phyloP scores from a whole-genome alignment of 2,888 invertebrate genomes.

The Agrochola lychnidis region DNA sequence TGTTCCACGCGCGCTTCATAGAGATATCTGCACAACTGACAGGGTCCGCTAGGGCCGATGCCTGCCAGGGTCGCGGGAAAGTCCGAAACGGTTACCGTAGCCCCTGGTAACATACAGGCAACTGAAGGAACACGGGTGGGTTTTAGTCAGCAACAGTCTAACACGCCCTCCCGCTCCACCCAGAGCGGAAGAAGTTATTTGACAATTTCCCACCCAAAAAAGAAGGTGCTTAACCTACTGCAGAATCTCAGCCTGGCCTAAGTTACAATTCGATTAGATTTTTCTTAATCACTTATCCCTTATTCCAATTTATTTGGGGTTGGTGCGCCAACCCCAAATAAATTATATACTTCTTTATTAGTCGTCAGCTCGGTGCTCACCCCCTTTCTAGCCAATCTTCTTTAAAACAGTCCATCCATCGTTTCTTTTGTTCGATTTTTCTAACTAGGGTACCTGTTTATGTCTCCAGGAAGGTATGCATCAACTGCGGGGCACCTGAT shows the following conservation, averaged over 20 bases:
- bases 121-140: too few relatives aligned
- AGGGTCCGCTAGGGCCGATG: too few relatives aligned
- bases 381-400: not conserved
- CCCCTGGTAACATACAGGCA: too few relatives aligned
- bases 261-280: not conserved
- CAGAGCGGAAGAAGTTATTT: too few relatives aligned
- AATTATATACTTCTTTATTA: not conserved
- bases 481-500: constrained; percentile 79
- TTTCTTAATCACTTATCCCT: not conserved
- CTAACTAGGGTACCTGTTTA: not conserved
- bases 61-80: too few relatives aligned
- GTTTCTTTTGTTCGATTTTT: not conserved
- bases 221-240: not conserved
- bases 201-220: too few relatives aligned
- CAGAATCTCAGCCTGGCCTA: not conserved
- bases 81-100: too few relatives aligned
- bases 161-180: too few relatives aligned
- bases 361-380: not conserved
- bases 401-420: not conserved
- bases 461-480: constrained; percentile 77
- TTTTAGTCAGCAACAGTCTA: too few relatives aligned
- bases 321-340: not conserved
- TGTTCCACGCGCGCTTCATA: too few relatives aligned
- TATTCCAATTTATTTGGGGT: not conserved
- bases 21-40: too few relatives aligned